phyloP scores from a whole-genome alignment of 2,888 invertebrate species.

The Latheticus oryzae region DNA sequence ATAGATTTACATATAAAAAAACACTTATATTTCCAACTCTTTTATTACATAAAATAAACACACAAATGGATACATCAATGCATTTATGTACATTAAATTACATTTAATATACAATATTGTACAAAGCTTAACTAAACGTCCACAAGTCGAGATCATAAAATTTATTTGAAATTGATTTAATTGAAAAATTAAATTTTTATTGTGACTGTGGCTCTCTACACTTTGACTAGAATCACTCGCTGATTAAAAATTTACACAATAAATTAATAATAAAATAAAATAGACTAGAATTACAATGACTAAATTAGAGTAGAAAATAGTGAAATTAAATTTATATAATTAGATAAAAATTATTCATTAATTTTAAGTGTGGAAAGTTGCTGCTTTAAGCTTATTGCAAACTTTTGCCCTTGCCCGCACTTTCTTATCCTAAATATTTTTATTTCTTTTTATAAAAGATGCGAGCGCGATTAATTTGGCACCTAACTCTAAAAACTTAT shows the following conservation, averaged over 20 bases:
- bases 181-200: conserved; percentile 24
- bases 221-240: conserved; percentile 56
- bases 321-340: no score
- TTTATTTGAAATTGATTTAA: conserved; percentile 19
- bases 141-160: conserved; percentile 45
- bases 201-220: conserved; percentile 52
- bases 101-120: conserved; percentile 38
- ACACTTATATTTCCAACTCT: not conserved
- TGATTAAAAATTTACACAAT: conserved; percentile 26
- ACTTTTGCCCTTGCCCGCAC: conserved; percentile 66
- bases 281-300: conserved; percentile 21
- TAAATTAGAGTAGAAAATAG: conserved; percentile 24
- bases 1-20: no score
- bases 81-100: conserved; percentile 33
- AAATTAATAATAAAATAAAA: conserved; percentile 15
- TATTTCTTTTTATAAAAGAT: conserved; percentile 18
- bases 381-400: conserved; percentile 66
- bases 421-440: conserved; percentile 34
- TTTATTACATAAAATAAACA: conserved; percentile 29
- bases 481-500: conserved; percentile 24
- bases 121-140: conserved; percentile 38
- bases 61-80: conserved; percentile 34
- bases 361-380: conserved; percentile 63
- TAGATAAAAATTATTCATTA: no score
- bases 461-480: conserved; percentile 33